These are phyloP conservation scores for Siniperca knerii DNA, from an alignment of 2,113 vertebrate genomes.

Conservation along the genomic window DNA sequence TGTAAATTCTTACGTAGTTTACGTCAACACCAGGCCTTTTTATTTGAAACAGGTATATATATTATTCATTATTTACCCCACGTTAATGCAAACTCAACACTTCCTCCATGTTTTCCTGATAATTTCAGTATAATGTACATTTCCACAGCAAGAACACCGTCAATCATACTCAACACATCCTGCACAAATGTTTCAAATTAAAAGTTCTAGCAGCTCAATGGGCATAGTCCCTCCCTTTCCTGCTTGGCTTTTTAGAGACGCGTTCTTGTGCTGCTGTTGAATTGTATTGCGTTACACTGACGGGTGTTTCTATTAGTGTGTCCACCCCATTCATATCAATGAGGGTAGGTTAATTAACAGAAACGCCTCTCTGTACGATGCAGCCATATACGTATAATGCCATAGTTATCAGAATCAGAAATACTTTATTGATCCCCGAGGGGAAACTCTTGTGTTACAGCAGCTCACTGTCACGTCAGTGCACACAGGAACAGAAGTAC, in stretches of 20 bases:
- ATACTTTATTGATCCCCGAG: too few relatives aligned
- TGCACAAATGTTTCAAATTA: neutral
- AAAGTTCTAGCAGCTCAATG: neutral
- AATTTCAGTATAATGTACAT: neutral
- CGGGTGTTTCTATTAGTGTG: neutral
- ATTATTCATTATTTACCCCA: neutral
- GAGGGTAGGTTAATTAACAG: neutral
- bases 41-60: neutral
- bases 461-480: too few relatives aligned
- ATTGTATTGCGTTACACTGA: neutral
- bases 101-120: neutral
- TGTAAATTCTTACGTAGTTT: too few relatives aligned
- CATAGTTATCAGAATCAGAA: too few relatives aligned
- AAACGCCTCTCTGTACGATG: neutral
- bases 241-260: too few relatives aligned
- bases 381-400: too few relatives aligned
- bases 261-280: neutral
- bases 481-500: too few relatives aligned
- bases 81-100: neutral
- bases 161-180: neutral
- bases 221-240: too few relatives aligned
- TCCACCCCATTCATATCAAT: neutral
- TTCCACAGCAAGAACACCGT: neutral
- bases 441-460: too few relatives aligned
- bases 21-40: neutral